Evolutionary conservation across 2,113 vertebrate genomes (phyloP), one percentile per base, ranked within the genome.

Genomic region (Montifringilla adamsi): DNA sequence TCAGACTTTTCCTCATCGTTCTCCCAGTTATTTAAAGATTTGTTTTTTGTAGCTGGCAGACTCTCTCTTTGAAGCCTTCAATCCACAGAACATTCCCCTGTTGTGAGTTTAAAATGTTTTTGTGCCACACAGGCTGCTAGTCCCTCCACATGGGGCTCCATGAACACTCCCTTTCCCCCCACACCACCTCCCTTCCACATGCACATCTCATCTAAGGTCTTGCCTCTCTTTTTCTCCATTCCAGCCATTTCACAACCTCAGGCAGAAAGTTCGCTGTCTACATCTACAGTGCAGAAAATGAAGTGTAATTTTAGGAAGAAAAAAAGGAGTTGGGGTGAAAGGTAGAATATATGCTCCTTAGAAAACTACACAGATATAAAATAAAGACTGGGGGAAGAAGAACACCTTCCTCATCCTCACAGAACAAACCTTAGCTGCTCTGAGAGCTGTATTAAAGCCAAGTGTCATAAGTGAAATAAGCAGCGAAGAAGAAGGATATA

Each of bases 61-160:
- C 46, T 90, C 59, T 91, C n/a, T 59, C 67, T 96, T 83, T 83
- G 82, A 90, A 85, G 79, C 7, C 1, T 88, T 93, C 67, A 49
- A 41, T 27, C 74, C 62, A 64, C 35, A 83, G 52, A 63, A 44
- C 6, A 3, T n/a, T 89, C 37, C 66, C 67, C 53, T 79, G 49
- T 56, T 68, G 49, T 0, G 11, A 79, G 37, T 79, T 91, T 39
- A n/a, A 82, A 75, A 69, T 7, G 13, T 4, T 85, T 79, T 33
- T 83, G 53, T 68, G 49, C 62, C 90, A 72, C 87, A 70, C 64
- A 91, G 87, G 24, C 77, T 72, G 90, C 62, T 56, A 33, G 24
- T 90, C 52, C n/a, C 53, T 56, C 39, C 18, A 18, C 0, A 1
- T 0, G 0, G 41, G 43, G 20, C 44, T 91, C 39, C 13, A 1